These are phyloP conservation scores for Diarsia dahlii DNA, from an alignment of 2,888 invertebrate species.

Conservation along the genomic window DNA sequence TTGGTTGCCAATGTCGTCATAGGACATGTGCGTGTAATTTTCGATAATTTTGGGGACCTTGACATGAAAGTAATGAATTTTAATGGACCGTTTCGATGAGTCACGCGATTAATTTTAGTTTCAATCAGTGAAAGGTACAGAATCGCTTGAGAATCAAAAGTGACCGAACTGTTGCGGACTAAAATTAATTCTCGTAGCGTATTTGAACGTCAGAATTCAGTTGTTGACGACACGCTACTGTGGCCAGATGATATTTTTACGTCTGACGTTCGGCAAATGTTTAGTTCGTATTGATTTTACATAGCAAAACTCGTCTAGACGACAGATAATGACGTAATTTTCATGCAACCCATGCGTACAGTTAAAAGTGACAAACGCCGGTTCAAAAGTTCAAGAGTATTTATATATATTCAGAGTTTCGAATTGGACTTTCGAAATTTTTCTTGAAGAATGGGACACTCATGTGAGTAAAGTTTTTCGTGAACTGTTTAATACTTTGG, in stretches of 20 bases:
- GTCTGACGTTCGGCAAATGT: conserved; percentile 73
- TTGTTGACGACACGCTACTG: conserved; percentile 85
- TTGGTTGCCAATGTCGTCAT: conserved; percentile 70
- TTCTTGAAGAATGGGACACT: conserved; percentile 78
- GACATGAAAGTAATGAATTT: conserved; percentile 61
- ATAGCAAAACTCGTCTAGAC: conserved; percentile 71
- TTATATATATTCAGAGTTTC: conserved; percentile 41
- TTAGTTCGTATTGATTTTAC: conserved; percentile 83
- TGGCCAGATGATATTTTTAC: conserved; percentile 82
- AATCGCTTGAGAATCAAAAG: conserved; percentile 70
- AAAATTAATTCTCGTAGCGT: conserved; percentile 85
- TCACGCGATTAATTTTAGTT: conserved; percentile 57
- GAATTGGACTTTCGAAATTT: conserved; percentile 36
- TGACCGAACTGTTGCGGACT: conserved; percentile 77
- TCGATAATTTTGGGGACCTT: conserved; percentile 52
- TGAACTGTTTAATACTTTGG: conserved; percentile 11
- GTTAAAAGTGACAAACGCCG: conserved; percentile 69
- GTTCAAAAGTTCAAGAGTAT: conserved; percentile 72
- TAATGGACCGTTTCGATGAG: conserved; percentile 45
- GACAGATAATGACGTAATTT: conserved; percentile 76
- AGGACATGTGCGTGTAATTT: conserved; percentile 43
- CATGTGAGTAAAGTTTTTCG: conserved; percentile 79
- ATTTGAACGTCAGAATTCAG: conserved; percentile 84
- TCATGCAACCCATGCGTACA: conserved; percentile 70
- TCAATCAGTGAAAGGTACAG: conserved; percentile 64